Evolutionary conservation across 2,797 vertebrate genomes (phyloP), one percentile per base, ranked within the genome.

Genomic region (Hirundo rustica): DNA sequence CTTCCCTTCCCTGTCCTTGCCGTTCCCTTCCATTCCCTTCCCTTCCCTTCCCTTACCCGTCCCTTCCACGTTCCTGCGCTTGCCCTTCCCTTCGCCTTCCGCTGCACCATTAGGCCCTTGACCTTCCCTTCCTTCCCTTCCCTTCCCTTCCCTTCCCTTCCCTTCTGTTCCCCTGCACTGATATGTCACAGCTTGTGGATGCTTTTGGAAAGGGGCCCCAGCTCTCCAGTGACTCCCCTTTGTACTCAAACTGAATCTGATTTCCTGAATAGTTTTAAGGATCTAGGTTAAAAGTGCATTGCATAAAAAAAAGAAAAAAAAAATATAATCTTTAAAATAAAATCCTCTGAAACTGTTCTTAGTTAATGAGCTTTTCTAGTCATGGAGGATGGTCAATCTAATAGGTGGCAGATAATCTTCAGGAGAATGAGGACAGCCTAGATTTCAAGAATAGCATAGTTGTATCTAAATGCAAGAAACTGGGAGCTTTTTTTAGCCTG

Each of bases 351-450:
- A 89, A 84, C 12, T 58, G n/a, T 34, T 89, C 26, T 83, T 48
- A 55, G 62, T 66, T 96, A 93, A 89, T 73, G 58, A 95, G 71
- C 53, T 81, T 70, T 72, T 50, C 48, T 16, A 16, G 70, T 36
- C 0, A 0, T 6, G 30, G 48, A 87, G 60, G 32, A 73, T 14
- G 47, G 61, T 27, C 47, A 67, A 71, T 42, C 27, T 77, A 80
- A 70, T 57, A 79, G 61, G 65, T 55, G 16, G 27, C 32, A 82
- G 38, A 65, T 70, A 82, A 83, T 53, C 82, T 89, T 68, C 2
- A 3, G 54, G 57, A 93, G 76, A 96, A 93, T 2, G 55, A 76
- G 85, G 94, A 38, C 89, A 92, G 82, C 91, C 95, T 88, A 81
- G 73, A 91, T 89, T 92, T 94, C 78, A 89, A 80, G 58, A 93